Evolutionary conservation across 2,888 invertebrate species (phyloP).

Genomic region (Tridacna crocea): DNA sequence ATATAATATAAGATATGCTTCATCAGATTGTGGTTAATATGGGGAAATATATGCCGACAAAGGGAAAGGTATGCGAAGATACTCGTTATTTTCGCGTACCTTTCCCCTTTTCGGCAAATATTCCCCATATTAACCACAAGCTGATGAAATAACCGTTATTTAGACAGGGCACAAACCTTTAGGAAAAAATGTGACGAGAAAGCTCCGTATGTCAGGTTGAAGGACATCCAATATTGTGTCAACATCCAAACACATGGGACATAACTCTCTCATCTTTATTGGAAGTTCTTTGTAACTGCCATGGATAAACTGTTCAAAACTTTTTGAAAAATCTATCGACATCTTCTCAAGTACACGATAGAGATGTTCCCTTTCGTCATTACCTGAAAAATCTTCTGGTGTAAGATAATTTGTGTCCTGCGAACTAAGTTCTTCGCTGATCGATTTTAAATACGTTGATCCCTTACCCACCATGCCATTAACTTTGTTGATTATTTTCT

Average conservation of each 20-base stretch:
- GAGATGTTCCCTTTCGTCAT: not conserved
- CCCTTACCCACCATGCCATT: not conserved
- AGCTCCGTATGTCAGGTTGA: not conserved
- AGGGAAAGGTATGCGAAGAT: no score
- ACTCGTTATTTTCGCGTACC: no score
- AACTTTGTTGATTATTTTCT: not conserved
- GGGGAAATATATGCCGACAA: no score
- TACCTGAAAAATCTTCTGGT: not conserved
- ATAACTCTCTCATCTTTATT: not conserved
- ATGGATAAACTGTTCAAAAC: not conserved
- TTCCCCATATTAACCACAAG: no score
- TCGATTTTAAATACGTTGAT: not conserved
- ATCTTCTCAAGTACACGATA: not conserved
- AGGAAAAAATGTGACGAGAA: not conserved
- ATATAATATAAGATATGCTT: no score
- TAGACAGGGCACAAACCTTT: slow-evolving; percentile 13
- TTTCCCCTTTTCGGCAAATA: no score
- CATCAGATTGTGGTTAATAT: no score
- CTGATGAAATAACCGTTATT: no score
- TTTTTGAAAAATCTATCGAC: not conserved
- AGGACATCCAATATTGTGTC: not conserved
- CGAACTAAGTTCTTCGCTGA: not conserved
- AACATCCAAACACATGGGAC: not conserved
- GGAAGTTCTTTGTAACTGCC: not conserved
- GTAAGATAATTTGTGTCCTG: not conserved